Conservation (phyloP, 2,797 vertebrate species). For the Etheostoma nigrum region DNA sequence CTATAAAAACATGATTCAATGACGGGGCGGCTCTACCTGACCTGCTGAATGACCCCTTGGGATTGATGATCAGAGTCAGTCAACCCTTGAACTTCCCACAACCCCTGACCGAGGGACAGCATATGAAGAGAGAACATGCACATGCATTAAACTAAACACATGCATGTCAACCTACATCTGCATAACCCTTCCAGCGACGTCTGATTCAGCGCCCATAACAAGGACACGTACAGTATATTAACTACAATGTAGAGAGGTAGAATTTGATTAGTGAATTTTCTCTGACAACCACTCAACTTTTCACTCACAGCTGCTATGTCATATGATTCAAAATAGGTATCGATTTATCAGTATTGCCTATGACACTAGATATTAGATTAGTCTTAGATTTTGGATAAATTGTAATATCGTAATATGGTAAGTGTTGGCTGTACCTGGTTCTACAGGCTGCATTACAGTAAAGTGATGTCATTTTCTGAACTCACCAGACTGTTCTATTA, state of each 20-base stretch:
- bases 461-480: too few relatives aligned
- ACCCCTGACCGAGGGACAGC: slow-evolving; percentile 51
- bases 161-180: slow-evolving; percentile 24
- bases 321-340: not conserved
- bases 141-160: slow-evolving; percentile 20
- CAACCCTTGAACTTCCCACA: slow-evolving; percentile 64
- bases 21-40: slow-evolving; percentile 38
- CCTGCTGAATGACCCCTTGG: slow-evolving; percentile 54
- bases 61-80: slow-evolving; percentile 68
- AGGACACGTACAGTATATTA: not conserved
- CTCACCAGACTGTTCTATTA: too few relatives aligned
- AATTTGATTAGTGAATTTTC: not conserved
- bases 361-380: too few relatives aligned
- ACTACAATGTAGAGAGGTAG: not conserved
- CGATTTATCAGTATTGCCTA: too few relatives aligned
- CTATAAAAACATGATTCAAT: slow-evolving; percentile 54
- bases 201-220: not conserved
- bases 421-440: too few relatives aligned
- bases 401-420: too few relatives aligned
- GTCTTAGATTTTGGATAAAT: too few relatives aligned
- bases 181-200: slow-evolving; percentile 9
- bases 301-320: slow-evolving; percentile 4
- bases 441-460: too few relatives aligned
- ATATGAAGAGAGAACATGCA: slow-evolving; percentile 14
- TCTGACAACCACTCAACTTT: slow-evolving; percentile 1